Evolutionary conservation across 2,888 invertebrate species (phyloP).

Genomic region (Pelosia muscerda): DNA sequence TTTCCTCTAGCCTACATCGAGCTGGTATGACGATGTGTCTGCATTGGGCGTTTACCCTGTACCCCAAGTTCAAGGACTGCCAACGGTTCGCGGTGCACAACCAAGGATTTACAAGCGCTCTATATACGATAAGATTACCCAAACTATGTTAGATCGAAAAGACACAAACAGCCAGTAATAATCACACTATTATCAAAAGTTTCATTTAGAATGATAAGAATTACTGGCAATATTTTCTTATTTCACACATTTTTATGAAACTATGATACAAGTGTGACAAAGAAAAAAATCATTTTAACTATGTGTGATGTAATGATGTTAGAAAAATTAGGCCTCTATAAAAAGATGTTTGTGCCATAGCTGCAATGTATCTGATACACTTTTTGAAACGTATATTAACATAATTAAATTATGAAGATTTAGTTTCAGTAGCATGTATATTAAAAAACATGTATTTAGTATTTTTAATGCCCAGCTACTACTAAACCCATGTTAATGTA

Average conservation of each 20-base stretch:
- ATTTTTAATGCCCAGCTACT: not conserved
- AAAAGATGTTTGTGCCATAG: conserved; percentile 21
- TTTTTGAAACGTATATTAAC: conserved; percentile 4
- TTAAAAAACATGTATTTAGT: conserved; percentile 1
- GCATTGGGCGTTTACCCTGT: conserved; percentile 67
- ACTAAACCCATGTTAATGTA: not conserved
- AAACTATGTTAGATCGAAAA: conserved; percentile 66
- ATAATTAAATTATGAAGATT: conserved; percentile 3
- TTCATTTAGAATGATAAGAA: conserved; percentile 23
- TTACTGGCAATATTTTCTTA: conserved; percentile 10
- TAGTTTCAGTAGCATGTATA: conserved; percentile 10
- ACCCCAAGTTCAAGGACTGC: conserved; percentile 31
- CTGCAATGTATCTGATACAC: conserved; percentile 5
- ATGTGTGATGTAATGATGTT: conserved; percentile 10
- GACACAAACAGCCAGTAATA: conserved; percentile 54
- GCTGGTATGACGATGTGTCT: conserved; percentile 77
- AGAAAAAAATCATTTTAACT: not conserved
- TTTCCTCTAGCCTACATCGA: conserved; percentile 69
- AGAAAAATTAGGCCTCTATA: conserved; percentile 11
- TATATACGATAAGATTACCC: conserved; percentile 71
- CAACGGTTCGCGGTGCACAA: conserved; percentile 63
- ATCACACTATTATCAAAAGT: conserved; percentile 13
- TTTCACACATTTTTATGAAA: conserved; percentile 11
- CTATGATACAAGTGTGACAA: not conserved
- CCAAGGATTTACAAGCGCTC: conserved; percentile 82